Evolutionary conservation across 2,113 vertebrate genomes (phyloP), one percentile per base, ranked within the genome.

Genomic region (Datnioides undecimradiatus): DNA sequence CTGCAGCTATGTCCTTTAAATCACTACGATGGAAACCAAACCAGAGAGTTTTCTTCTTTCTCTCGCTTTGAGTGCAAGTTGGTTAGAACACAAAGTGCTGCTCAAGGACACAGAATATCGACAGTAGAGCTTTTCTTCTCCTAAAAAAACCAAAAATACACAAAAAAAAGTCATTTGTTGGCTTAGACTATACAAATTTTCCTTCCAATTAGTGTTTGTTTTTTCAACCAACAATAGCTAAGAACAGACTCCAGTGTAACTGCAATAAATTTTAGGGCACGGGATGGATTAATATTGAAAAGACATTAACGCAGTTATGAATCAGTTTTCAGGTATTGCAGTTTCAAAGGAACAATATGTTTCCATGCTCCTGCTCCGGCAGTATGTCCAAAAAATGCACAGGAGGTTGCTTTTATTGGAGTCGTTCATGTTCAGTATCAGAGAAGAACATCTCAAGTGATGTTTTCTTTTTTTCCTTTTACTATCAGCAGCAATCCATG

Each of bases 401-500:
- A 21, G 6, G 6, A 5, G 3, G 6, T 41, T 41, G 33, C 5
- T 43, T 55, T 41, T 38, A 59, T 62, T 23, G 2, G 4, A 29
- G 23, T 49, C 19, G 16, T 70, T 51, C 58, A 46, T 51, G 38
- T 34, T 60, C 33, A 17, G 4, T 49, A 49, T 64, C 58, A 21
- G 27, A 33, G 8, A 63, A 14, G 9, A 67, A 68, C 0, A 62
- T 59, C 40, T 77, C n/a, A 27, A 25, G 40, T 62, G 40, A 63
- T 63, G 36, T 51, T 10, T 5, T 60, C 48, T 38, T 29, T 6
- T 1, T 4, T 13, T 21, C 19, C 13, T n/a, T 43, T 65, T 10
- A 60, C 52, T 63, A 75, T 57, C 17, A 55, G 55, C 58, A 75
- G 41, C 48, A 27, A 27, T 46, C 23, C 5, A 27, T 25, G 19